Conservation (phyloP, 2,113 vertebrate genomes). For the Hippopotamus amphibius region DNA sequence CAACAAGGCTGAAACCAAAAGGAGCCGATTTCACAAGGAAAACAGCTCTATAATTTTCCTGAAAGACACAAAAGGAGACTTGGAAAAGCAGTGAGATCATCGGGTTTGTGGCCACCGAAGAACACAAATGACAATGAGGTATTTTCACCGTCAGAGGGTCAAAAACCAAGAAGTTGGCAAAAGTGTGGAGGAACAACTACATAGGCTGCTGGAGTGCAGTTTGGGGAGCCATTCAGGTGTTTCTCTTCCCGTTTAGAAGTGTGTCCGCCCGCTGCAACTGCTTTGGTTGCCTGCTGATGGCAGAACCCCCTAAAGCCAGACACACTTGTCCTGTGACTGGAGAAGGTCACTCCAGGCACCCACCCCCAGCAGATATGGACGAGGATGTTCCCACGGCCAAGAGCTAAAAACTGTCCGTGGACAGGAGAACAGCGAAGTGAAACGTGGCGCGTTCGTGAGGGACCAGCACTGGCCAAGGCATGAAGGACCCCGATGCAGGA, state of each 20-base stretch:
- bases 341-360: not conserved
- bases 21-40: not conserved
- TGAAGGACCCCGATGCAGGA: not conserved
- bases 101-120: not conserved
- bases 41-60: not conserved
- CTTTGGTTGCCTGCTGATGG: not conserved
- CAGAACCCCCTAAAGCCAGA: not conserved
- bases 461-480: not conserved
- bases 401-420: not conserved
- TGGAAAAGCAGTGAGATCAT: not conserved
- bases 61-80: not conserved
- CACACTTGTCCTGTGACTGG: not conserved
- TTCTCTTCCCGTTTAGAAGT: not conserved
- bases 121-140: not conserved
- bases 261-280: not conserved
- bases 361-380: not conserved
- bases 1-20: not conserved
- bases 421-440: not conserved
- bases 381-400: not conserved
- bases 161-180: not conserved
- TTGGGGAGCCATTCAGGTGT: not conserved
- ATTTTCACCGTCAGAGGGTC: not conserved
- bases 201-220: not conserved
- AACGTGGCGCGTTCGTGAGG: fast-evolving
- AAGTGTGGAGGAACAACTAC: not conserved